These are phyloP conservation scores for Globicephala melas DNA, from an alignment of 2,113 vertebrate species.

Conservation along the genomic window DNA sequence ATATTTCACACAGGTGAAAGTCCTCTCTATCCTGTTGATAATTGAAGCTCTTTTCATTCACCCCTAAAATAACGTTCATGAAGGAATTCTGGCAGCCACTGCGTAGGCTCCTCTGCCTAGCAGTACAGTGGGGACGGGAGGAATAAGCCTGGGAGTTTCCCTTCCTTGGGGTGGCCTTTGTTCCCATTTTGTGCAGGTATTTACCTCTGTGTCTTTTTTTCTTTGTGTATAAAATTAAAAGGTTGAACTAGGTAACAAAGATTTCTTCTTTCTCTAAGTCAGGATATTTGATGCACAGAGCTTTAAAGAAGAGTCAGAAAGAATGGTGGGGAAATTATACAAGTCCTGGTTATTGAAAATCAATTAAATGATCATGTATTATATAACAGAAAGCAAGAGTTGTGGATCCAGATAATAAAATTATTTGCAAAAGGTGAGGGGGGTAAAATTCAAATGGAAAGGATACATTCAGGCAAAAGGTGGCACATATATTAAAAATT, in stretches of 20 bases:
- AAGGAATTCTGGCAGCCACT: not conserved
- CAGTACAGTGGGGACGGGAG: rapidly evolving
- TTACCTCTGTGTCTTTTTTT: not conserved
- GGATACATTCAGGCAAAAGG: not conserved
- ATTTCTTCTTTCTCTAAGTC: not conserved
- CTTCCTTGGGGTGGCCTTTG: not conserved
- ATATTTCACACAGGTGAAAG: not conserved
- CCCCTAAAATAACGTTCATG: not conserved
- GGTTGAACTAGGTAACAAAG: not conserved
- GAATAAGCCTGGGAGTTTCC: not conserved
- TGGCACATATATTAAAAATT: rapidly evolving
- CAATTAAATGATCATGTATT: not conserved
- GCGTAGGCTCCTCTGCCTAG: rapidly evolving
- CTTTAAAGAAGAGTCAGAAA: not conserved
- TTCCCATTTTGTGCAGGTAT: not conserved
- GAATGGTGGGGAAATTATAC: not conserved
- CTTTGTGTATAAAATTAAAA: not conserved
- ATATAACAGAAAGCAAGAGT: not conserved
- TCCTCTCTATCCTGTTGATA: not conserved
- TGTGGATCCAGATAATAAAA: not conserved
- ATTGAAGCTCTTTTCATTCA: not conserved
- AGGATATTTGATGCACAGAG: not conserved
- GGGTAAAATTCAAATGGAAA: not conserved
- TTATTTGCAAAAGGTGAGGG: not conserved
- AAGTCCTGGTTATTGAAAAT: not conserved